Evolutionary conservation across 1,140 invertebrate genomes (phyloP), one percentile per base, ranked within the genome.

Genomic region (Ostrea edulis): DNA sequence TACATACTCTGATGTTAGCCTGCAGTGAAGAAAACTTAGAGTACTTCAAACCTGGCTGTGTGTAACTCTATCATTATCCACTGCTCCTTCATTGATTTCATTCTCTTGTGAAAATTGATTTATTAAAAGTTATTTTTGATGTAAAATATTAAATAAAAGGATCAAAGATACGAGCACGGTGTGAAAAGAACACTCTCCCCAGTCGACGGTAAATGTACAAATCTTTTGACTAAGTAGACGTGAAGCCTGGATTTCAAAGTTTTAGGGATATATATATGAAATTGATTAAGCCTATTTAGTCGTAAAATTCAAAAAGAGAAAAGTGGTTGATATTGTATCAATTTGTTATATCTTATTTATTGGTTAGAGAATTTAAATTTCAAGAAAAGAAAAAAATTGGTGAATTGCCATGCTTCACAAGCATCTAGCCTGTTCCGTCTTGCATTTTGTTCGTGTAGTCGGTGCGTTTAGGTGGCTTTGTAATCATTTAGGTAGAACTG

Each of bases 91-190:
- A 62, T 62, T 62, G 25, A 17, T 77, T 77, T 77, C 29, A 77
- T 77, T 77, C 68, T 77, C 11, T 7, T 29, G 9, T n/a, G n/a
- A 62, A 62, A 25, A 29, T 29, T 29, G 29, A 77, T 29, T 77
- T 77, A 77, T 77, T 77, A 77, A 62, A 77, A 8, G 68, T 77
- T 77, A 77, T 77, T 35, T 77, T 77, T 29, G 68, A 77, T 14
- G 25, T 14, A 14, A 77, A 77, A 77, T 35, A 77, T 29, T 77
- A 29, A 29, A 35, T 29, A 29, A 71, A 71, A 71, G 68, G 68
- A 71, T 71, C 22, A 77, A 77, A 77, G 68, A 77, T 77, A 14
- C 35, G 14, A 35, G 29, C 25, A 35, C 17, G 35, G 35, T 12
- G 17, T 12, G 68, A 8, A 35, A 29, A 77, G 68, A 77, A 77